phyloP scores from a whole-genome alignment of 2,888 invertebrate species.

The Hypomecis punctinalis region DNA sequence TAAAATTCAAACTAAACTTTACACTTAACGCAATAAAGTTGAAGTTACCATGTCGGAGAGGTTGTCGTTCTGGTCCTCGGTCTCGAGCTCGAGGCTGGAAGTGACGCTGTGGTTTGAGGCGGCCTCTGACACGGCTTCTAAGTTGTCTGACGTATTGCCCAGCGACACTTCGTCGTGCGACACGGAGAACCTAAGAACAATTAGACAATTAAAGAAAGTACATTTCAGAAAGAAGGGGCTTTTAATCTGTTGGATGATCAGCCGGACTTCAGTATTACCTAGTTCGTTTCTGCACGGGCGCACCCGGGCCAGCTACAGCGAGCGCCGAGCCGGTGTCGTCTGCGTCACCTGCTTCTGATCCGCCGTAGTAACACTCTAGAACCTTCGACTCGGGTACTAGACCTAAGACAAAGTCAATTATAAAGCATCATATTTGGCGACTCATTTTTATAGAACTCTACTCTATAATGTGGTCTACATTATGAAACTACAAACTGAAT shows the following conservation, averaged over 20 bases:
- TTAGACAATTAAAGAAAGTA: too few relatives aligned
- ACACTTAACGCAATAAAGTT: not conserved
- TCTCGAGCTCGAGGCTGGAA: constrained; percentile 94
- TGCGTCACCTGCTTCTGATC: constrained; percentile 70
- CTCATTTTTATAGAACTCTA: too few relatives aligned
- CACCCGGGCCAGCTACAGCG: constrained; percentile 60
- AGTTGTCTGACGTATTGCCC: constrained; percentile 96
- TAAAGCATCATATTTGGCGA: not conserved
- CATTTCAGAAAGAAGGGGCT: too few relatives aligned
- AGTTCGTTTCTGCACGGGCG: constrained; percentile 84
- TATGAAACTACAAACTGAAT: too few relatives aligned
- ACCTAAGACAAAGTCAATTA: constrained; percentile 55
- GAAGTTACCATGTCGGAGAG: constrained; percentile 95
- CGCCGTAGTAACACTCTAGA: constrained; percentile 79
- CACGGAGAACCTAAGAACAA: constrained; percentile 87
- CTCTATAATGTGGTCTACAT: too few relatives aligned
- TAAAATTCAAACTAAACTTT: too few relatives aligned
- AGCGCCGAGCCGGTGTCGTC: constrained; percentile 74
- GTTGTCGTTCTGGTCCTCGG: constrained; percentile 96
- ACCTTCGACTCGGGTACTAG: constrained; percentile 86
- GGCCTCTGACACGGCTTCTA: constrained; percentile 97
- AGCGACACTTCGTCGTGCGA: constrained; percentile 97
- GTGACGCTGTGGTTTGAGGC: constrained; percentile 98
- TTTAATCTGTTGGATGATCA: too few relatives aligned
- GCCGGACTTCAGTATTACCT: constrained; percentile 56